Conservation (phyloP, 2,888 invertebrate genomes). For the Cantharis rustica region DNA sequence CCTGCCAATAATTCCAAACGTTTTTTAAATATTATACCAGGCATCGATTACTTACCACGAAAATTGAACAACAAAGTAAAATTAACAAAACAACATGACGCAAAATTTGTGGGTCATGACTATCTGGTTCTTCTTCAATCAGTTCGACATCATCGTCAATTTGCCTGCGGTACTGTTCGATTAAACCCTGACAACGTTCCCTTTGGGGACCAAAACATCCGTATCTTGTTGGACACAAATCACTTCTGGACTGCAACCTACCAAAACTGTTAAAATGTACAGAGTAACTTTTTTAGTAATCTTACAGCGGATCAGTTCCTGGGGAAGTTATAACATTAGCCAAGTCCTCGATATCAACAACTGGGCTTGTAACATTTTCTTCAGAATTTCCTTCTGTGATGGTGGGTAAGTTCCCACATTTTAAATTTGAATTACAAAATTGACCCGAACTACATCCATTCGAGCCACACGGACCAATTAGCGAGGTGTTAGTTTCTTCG, state of each 20-base stretch:
- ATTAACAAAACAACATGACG: constrained; percentile 84
- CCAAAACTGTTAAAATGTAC: background rate
- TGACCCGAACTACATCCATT: background rate
- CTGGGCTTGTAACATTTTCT: constrained; percentile 46
- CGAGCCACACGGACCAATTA: background rate
- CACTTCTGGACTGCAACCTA: constrained; percentile 17
- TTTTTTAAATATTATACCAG: background rate
- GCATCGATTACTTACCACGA: constrained; percentile 71
- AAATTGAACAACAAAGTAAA: constrained; percentile 81
- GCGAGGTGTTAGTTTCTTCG: constrained; percentile 19
- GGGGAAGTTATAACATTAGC: background rate
- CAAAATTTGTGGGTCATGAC: constrained; percentile 72
- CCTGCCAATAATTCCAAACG: constrained; percentile 58
- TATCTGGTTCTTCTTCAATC: constrained; percentile 60
- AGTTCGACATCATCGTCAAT: constrained; percentile 59
- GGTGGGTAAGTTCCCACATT: constrained; percentile 48
- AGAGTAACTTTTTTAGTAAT: background rate
- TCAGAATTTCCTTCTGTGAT: constrained; percentile 59
- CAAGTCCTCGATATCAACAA: constrained; percentile 71
- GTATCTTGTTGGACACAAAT: constrained; percentile 59
- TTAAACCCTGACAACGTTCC: constrained; percentile 58
- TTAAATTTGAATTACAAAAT: background rate
- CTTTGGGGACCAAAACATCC: constrained; percentile 59
- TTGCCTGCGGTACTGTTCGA: constrained; percentile 60
- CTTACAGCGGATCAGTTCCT: background rate